Conservation (phyloP, 1,140 invertebrate genomes). For the Pararge aegeria region DNA sequence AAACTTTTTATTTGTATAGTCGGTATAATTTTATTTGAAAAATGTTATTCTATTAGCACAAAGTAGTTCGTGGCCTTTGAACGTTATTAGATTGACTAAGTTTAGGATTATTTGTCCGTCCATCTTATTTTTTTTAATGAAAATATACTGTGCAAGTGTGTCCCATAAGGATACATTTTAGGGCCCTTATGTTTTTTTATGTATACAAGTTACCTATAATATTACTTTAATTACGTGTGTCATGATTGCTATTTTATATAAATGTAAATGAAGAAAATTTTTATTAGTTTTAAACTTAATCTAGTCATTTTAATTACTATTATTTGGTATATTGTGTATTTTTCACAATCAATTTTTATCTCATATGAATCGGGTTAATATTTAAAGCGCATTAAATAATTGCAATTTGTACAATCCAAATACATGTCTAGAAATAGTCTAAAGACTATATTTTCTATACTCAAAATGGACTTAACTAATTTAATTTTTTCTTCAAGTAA, state of each 20-base stretch:
- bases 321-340: neutral
- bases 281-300: constrained; percentile 1
- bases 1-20: too few species aligned
- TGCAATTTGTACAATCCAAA: too few species aligned
- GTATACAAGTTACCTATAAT: neutral
- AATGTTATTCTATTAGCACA: constrained; percentile 19
- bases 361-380: neutral
- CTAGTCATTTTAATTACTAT: constrained; percentile 4
- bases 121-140: neutral
- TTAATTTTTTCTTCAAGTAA: too few species aligned
- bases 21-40: constrained; percentile 12
- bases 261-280: neutral
- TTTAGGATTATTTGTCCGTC: constrained; percentile 23
- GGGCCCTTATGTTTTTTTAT: neutral
- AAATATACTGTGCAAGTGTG: neutral
- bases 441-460: too few species aligned
- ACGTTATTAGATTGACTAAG: constrained; percentile 20
- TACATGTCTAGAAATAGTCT: too few species aligned
- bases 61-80: constrained; percentile 24
- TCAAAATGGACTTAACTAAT: too few species aligned
- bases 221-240: neutral
- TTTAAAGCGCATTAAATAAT: too few species aligned
- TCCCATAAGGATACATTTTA: neutral
- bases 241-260: neutral
- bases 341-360: too few species aligned